These are phyloP conservation scores for Melolontha melolontha DNA, from an alignment of 2,888 invertebrate species.

Conservation along the genomic window DNA sequence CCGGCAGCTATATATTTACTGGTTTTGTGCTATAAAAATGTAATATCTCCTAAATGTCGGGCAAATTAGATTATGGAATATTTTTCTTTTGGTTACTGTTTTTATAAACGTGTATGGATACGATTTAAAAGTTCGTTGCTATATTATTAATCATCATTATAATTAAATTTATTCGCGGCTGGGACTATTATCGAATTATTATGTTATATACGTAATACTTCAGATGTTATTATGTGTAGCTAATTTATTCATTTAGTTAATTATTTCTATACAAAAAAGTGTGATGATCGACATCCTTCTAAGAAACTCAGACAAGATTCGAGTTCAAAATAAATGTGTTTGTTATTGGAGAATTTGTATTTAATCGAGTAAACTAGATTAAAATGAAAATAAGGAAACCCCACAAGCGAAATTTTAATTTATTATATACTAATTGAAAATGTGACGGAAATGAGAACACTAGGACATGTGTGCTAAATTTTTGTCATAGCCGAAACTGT, in stretches of 20 bases:
- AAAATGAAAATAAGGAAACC: too few species aligned
- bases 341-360: too few species aligned
- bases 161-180: slow-evolving; percentile 22
- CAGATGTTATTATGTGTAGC: not conserved
- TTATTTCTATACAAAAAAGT: not conserved
- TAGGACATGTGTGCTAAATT: too few species aligned
- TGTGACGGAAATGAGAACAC: too few species aligned
- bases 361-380: too few species aligned
- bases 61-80: slow-evolving; percentile 9
- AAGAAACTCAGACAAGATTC: too few species aligned
- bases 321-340: too few species aligned
- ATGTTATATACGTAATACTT: too few species aligned
- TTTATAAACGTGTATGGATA: not conserved
- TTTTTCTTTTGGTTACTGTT: not conserved
- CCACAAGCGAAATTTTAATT: too few species aligned
- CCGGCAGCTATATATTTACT: slow-evolving; percentile 16
- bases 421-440: too few species aligned
- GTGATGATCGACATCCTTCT: too few species aligned
- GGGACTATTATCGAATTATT: not conserved
- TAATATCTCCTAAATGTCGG: slow-evolving; percentile 11
- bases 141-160: slow-evolving; percentile 32
- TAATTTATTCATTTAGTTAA: not conserved
- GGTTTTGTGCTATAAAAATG: slow-evolving; percentile 11
- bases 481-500: too few species aligned
- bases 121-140: not conserved